Evolutionary conservation across 2,888 invertebrate species (phyloP), one percentile per base, ranked within the genome.

Genomic region (Chydorus sphaericus): DNA sequence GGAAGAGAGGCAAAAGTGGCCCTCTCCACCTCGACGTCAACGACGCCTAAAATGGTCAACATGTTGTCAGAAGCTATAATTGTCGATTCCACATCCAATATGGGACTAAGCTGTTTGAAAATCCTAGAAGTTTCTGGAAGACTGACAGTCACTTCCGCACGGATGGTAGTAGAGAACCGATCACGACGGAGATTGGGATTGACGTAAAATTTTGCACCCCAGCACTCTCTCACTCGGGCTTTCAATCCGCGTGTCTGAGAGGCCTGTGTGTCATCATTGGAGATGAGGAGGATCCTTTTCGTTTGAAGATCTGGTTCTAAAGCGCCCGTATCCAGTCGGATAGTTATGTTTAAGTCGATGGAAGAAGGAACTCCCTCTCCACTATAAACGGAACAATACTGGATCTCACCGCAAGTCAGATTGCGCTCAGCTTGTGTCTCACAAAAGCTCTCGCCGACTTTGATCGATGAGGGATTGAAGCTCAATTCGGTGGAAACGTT

Each of bases 391-490:
- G n/a, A n/a, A n/a, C 44, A 44, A 28, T 26, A 44, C 26, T 16
- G 23, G 26, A 44, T 44, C 4, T 44, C 44, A 4, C 28, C 26
- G 44, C 44, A 44, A 26, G 20, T 28, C 8, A 44, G 11, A 23
- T 14, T 14, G 8, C 14, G 23, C 4, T 75, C 1, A 91, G 80
- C 55, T n/a, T n/a, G n/a, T n/a, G n/a, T n/a, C n/a, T n/a, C n/a
- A n/a, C n/a, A n/a, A n/a, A n/a, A n/a, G n/a, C n/a, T n/a, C 76
- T 79, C 0, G 88, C 83, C 64, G 81, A 44, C 14, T 14, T 20
- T 44, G 10, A 44, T 23, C 4, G 3, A 26, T 1, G 23, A 11
- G 10, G 44, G 18, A 28, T 26, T 28, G 26, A 44, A 44, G 28
- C n/a, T 23, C 28, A 44, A 28, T 26, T 23, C 4, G 44, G 26